phyloP scores from a whole-genome alignment of 2,797 vertebrate genomes.

The Natrix natrix region DNA sequence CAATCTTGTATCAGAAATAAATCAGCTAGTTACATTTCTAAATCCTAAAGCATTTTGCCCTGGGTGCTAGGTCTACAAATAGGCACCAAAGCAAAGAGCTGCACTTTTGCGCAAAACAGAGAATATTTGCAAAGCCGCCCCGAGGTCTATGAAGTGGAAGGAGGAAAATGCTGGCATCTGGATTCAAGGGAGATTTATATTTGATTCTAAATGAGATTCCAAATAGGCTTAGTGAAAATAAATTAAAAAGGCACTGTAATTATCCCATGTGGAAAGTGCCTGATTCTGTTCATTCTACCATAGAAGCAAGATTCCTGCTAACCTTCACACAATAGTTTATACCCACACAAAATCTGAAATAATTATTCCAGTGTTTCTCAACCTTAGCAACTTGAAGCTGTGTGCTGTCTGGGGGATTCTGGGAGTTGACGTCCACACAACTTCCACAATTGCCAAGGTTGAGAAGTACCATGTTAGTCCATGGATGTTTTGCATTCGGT shows the following conservation, averaged over 20 bases:
- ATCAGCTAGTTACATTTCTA: slow-evolving; percentile 62
- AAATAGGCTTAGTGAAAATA: not conserved
- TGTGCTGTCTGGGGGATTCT: not conserved
- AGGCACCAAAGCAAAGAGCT: slow-evolving; percentile 29
- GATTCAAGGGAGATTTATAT: not conserved
- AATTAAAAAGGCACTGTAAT: not conserved
- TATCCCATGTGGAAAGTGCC: not conserved
- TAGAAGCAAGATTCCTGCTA: slow-evolving; percentile 24
- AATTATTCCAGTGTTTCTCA: not conserved
- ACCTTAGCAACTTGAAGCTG: not conserved
- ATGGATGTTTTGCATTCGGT: accelerated
- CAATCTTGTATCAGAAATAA: slow-evolving; percentile 53
- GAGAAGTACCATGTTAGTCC: not conserved
- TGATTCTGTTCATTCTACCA: not conserved
- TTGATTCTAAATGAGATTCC: slow-evolving; percentile 13
- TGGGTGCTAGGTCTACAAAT: slow-evolving; percentile 27
- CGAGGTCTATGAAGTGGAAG: accelerated
- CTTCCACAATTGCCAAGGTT: not conserved
- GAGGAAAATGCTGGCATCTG: slow-evolving; percentile 2
- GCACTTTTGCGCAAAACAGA: slow-evolving; percentile 29
- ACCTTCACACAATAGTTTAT: not conserved
- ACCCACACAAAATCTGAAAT: not conserved
- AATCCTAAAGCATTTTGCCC: slow-evolving; percentile 51
- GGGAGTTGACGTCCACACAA: not conserved
- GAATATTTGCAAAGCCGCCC: not conserved